Evolutionary conservation across 2,113 vertebrate species (phyloP), one percentile per base, ranked within the genome.

Genomic region (Tor tambroides): DNA sequence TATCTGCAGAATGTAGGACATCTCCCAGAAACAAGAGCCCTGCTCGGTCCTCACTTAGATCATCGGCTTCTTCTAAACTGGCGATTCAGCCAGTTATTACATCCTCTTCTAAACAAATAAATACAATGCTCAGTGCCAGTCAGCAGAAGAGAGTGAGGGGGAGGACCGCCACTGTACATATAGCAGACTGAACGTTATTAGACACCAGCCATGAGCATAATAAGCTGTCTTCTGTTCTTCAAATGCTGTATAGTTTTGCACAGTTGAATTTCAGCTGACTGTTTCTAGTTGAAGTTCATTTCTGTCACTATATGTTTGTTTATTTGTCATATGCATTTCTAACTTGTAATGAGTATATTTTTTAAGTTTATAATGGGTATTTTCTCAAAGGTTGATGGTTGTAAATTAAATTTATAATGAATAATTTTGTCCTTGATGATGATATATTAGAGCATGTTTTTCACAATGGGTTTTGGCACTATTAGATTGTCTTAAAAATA

Each of bases 351-450:
- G 46, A 85, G 79, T 72, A 77, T 91, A 89, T 92, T 92, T 92
- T 92, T 80, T 92, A 89, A 49, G 76, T 91, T 91, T 91, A 79
- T 89, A 89, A 88, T 81, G 63, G 85, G 75, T 88, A 90, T 92
- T 91, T 90, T 92, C 83, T 74, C 80, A 79, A 67, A 87, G 54
- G 65, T 86, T 90, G 71, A 86, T 87, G 72, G 87, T 43, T 91
- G 83, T 83, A 87, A 86, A 92, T 87, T 90, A 88, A 91, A 89
- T 86, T 86, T 91, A 82, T 87, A 84, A 86, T 77, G 32, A 83
- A 67, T 72, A 30, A 67, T 19, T n/a, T 76, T 80, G 75, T 77
- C 10, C 81, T 76, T 86, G 12, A 43, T 56, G 1, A 2, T 54
- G 6, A 12, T 65, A 17, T 82, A 26, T 80, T 38, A 32, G 28